phyloP scores from a whole-genome alignment of 2,797 vertebrate genomes.

The Argyrosomus regius region DNA sequence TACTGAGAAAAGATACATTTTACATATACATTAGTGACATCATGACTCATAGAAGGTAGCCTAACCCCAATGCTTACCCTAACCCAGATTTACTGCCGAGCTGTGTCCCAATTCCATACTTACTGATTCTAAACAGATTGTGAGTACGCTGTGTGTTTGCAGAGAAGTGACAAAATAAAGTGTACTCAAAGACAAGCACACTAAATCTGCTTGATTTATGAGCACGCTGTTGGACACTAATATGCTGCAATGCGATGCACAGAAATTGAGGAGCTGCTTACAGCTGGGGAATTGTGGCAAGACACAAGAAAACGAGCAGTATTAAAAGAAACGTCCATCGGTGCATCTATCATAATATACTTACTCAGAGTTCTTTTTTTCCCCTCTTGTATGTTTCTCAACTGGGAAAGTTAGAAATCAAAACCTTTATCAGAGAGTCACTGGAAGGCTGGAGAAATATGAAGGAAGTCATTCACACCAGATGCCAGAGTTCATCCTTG shows the following conservation, averaged over 20 bases:
- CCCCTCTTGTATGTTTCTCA: neutral
- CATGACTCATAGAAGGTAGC: neutral
- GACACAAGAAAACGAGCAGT: neutral
- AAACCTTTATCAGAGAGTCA: neutral
- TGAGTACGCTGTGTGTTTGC: neutral
- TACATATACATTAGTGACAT: conserved; percentile 1
- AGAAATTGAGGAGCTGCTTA: neutral
- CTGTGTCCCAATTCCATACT: neutral
- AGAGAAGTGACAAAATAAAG: neutral
- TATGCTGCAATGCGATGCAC: neutral
- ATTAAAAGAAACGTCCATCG: neutral
- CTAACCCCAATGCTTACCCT: neutral
- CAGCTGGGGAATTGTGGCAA: too few relatives aligned
- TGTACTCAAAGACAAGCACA: neutral
- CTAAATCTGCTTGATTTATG: neutral
- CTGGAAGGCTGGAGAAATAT: conserved; percentile 27
- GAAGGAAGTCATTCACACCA: conserved; percentile 15
- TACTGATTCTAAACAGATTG: neutral
- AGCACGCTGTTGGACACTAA: neutral
- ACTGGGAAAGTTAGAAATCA: neutral
- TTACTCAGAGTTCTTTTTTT: neutral
- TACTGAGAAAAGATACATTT: neutral
- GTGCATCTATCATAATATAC: neutral
- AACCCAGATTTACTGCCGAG: neutral
- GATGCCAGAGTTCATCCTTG: conserved; percentile 20